Base-by-base conservation (phyloP, 2,888 invertebrate genomes). In the Drosophila mimetica region DNA sequence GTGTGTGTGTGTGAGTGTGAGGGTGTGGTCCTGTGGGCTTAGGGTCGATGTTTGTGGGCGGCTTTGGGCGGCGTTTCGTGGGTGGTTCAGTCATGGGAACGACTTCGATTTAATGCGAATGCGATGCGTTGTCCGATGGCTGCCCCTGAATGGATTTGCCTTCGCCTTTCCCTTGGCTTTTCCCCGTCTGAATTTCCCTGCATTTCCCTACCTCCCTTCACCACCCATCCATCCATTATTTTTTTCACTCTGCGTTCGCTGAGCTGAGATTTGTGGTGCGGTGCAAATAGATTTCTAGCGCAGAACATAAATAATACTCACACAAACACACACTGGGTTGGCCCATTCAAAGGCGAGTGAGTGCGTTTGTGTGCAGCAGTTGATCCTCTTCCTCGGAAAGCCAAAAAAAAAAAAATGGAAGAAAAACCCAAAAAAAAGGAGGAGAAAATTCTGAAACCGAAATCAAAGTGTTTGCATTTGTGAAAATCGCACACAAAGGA, bases 201-300 rank as follows among this genome's bases (percentile, higher is more conserved):
- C 18, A 22, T 44, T 30, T 58, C 42, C 30, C n/a, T n/a, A 58
- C 4, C n/a, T n/a, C n/a, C n/a, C n/a, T n/a, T n/a, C n/a, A n/a
- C 44, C 60, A 39, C n/a, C 64, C 44, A 64, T 71, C 53, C 44
- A 44, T 69, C 53, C 52, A 67, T 59, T 58, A 66, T 66, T 74
- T 72, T 60, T 69, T 67, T 53, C 55, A 58, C 70, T 67, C 65
- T 82, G 77, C 70, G 57, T 67, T 75, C 79, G 81, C 78, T 79
- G 75, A 89, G 89, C 89, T 82, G 87, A 90, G 90, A 90, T 90
- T 90, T 90, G 90, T 89, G 90, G 90, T 89, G 82, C 74, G 79
- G 89, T 86, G 89, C 89, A 90, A 90, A 90, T 90, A 90, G 89
- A 90, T 90, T 90, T 87, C 89, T 83, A 87, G 86, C 83, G 81